Conservation (phyloP, 2,797 vertebrate genomes). For the Fratercula arctica region DNA sequence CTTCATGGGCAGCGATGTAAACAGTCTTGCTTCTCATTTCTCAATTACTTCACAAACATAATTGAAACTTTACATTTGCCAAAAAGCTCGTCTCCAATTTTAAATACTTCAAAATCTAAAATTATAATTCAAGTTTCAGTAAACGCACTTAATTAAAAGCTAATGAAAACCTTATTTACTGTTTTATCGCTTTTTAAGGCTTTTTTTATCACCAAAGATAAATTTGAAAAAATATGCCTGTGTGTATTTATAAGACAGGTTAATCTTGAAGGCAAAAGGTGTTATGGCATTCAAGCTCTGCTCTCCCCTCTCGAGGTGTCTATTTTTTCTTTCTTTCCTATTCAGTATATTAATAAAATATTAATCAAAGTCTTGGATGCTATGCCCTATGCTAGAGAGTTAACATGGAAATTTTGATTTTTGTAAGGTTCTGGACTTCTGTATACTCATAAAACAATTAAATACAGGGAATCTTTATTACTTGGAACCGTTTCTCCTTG, state of each 20-base stretch:
- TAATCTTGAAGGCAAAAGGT: background rate
- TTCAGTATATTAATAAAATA: background rate
- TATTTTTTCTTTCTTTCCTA: background rate
- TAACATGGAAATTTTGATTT: background rate
- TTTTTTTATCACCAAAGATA: background rate
- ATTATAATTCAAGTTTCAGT: background rate
- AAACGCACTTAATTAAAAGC: slow-evolving; percentile 5
- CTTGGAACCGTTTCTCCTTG: background rate
- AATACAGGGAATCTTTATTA: background rate
- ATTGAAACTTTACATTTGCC: background rate
- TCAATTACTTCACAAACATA: background rate
- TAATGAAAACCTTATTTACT: background rate
- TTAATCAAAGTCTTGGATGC: background rate
- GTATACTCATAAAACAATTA: background rate
- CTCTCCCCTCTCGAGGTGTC: background rate
- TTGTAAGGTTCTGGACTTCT: background rate
- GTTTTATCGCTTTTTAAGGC: background rate
- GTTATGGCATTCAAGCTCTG: background rate
- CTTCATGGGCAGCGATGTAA: background rate
- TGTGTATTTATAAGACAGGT: background rate
- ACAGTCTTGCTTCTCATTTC: background rate
- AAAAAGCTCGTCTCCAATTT: background rate
- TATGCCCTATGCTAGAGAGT: background rate
- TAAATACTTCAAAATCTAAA: background rate
- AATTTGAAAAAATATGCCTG: background rate